phyloP scores from a whole-genome alignment of 53 echinoderm and acorn worm species.

The Echinometra lucunter region DNA sequence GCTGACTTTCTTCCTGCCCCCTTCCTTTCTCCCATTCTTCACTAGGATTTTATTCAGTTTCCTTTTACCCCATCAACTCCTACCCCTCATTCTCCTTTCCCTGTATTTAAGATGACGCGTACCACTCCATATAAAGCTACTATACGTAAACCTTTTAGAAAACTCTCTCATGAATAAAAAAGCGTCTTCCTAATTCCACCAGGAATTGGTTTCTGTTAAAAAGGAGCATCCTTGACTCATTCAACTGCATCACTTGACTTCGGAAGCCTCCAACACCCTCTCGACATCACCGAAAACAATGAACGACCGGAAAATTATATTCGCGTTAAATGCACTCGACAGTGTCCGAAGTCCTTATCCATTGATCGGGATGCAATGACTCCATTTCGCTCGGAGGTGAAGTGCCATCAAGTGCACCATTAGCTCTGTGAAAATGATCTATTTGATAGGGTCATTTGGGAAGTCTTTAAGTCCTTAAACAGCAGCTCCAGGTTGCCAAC shows the following conservation, averaged over 20 bases:
- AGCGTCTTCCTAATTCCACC: neutral
- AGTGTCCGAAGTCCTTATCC: neutral
- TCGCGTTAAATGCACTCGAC: conserved; percentile 8
- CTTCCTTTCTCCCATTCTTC: no score
- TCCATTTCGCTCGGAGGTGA: neutral
- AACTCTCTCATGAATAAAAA: neutral
- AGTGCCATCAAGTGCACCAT: neutral
- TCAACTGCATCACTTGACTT: neutral
- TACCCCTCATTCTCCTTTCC: no score
- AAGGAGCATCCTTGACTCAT: neutral
- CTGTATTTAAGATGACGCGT: no score
- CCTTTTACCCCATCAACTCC: no score
- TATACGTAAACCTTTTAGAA: neutral
- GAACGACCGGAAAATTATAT: neutral
- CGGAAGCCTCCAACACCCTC: neutral
- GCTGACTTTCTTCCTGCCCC: no score
- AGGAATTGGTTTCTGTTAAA: neutral
- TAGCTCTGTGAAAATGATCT: neutral
- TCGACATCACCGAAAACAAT: neutral
- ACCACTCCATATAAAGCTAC: no score
- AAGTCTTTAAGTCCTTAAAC: neutral
- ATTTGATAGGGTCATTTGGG: neutral
- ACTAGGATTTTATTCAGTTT: no score
- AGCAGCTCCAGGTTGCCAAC: neutral
- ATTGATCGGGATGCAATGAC: conserved; percentile 11